A percentile compares a stretch with the other conserved stretches of the same genome.
These are phyloP conservation scores for Cryptocheilus praepositus DNA, from an alignment of 2,888 invertebrate genomes.

Conservation along the genomic window DNA sequence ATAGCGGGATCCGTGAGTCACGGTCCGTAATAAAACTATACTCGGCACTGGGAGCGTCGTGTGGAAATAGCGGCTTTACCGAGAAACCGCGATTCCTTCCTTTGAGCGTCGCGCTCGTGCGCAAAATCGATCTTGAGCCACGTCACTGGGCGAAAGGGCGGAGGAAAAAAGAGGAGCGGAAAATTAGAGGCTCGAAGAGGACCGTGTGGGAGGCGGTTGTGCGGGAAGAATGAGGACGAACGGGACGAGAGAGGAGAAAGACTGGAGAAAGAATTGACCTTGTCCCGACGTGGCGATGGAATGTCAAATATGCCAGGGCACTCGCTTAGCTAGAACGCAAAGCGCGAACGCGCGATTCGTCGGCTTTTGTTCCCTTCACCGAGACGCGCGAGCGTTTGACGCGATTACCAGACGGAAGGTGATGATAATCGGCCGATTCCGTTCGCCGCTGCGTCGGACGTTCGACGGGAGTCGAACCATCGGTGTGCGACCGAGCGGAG, in stretches of 20 bases:
- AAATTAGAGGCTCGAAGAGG: slow-evolving; percentile 8
- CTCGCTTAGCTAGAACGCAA: slow-evolving; percentile 1
- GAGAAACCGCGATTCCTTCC: slow-evolving; percentile 27
- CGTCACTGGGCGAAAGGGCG: too few relatives aligned
- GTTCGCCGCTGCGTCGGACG: too few relatives aligned
- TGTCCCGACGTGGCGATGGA: slow-evolving; percentile 4
- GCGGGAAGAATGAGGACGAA: slow-evolving; percentile 1
- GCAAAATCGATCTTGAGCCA: slow-evolving; percentile 7
- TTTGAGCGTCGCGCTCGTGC: background rate
- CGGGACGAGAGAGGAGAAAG: slow-evolving; percentile 14
- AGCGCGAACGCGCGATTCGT: background rate
- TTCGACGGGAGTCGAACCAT: too few relatives aligned
- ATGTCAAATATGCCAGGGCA: slow-evolving; percentile 5
- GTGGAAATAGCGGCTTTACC: slow-evolving; percentile 47
- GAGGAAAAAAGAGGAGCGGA: slow-evolving; percentile 3
- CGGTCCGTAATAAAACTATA: slow-evolving; percentile 49
- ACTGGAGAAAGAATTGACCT: slow-evolving; percentile 2
- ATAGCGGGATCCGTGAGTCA: slow-evolving; percentile 51
- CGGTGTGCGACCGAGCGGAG: too few relatives aligned
- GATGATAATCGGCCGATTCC: too few relatives aligned
- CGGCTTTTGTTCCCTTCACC: slow-evolving; percentile 1
- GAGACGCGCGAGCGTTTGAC: background rate
- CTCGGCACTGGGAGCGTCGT: slow-evolving; percentile 33
- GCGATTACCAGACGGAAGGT: background rate
- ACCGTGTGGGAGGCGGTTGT: background rate